These are phyloP conservation scores for Goniozus legneri DNA, from an alignment of 1,140 invertebrate genomes.

Conservation along the genomic window DNA sequence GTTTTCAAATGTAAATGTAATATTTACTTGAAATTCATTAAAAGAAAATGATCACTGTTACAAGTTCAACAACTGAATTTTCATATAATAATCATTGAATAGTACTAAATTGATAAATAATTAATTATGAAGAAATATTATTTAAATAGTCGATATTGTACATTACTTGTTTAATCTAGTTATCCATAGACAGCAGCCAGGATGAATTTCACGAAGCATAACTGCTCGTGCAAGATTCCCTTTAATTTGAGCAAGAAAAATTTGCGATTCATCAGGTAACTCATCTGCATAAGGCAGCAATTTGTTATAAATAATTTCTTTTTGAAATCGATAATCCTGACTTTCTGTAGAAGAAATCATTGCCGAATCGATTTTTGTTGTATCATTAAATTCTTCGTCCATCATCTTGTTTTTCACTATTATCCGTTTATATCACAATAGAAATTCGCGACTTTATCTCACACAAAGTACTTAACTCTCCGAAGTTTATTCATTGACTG, in stretches of 20 bases:
- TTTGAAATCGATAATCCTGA: slow-evolving; percentile 47
- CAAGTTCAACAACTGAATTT: background rate
- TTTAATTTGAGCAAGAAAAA: slow-evolving; percentile 64
- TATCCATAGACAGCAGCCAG: slow-evolving; percentile 63
- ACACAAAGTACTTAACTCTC: background rate
- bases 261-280: slow-evolving; percentile 63
- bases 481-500: slow-evolving; percentile 11
- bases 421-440: background rate
- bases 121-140: background rate
- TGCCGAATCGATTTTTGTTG: background rate
- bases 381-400: background rate
- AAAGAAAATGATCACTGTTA: background rate
- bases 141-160: background rate
- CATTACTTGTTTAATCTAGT: slow-evolving; percentile 62
- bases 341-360: background rate
- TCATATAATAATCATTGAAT: background rate
- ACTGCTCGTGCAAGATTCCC: slow-evolving; percentile 65
- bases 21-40: background rate
- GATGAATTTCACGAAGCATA: slow-evolving; percentile 65
- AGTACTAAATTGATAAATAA: background rate
- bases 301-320: slow-evolving; percentile 64
- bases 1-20: background rate
- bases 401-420: background rate
- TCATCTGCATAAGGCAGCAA: slow-evolving; percentile 65
- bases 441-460: background rate